Base-by-base conservation (phyloP, 2,888 invertebrate genomes). In the Clostera curtula region DNA sequence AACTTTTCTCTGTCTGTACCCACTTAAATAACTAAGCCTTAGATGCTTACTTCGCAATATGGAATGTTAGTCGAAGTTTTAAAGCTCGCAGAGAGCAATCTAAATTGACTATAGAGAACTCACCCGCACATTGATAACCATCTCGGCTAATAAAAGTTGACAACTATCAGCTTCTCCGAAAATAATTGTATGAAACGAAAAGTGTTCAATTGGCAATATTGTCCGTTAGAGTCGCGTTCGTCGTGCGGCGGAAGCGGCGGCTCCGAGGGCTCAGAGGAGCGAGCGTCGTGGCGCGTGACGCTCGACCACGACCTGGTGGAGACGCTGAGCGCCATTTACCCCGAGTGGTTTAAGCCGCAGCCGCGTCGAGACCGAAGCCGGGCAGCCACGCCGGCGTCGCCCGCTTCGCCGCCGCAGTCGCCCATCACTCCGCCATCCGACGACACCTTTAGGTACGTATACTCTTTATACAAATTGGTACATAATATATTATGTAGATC, bases 241-340 rank as follows among this genome's bases (percentile, higher is more conserved):
- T 87, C 90, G 88, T 89, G 89, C 82, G 89, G 89, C 77, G 86
- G 85, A 76, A 87, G 87, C 83, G 90, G 90, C 83, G 90, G 88
- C 65, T 92, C 92, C 86, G 86, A 87, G 69, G 85, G 85, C 64
- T 88, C 90, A 84, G 88, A 89, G 76, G 87, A 84, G 75, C 86
- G 85, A 75, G 90, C 89, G 67, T 93, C 92, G 87, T 95, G 95
- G 95, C 92, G 92, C 86, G 90, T 95, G 73, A 93, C 94, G 82
- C 89, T 95, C 85, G 95, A 95, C 87, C 91, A 93, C 86, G 95
- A 95, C 86, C 88, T 95, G 64, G 90, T 95, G 75, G 93, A 95
- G 83, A 95, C 95, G 69, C 91, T 96, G 68, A 92, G 93, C 75
- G 92, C 93, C 61, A 93, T 94, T 77, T 95, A 95, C 85, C 95